Evolutionary conservation across 1,140 invertebrate species (phyloP).

Genomic region (Prorops nasuta): DNA sequence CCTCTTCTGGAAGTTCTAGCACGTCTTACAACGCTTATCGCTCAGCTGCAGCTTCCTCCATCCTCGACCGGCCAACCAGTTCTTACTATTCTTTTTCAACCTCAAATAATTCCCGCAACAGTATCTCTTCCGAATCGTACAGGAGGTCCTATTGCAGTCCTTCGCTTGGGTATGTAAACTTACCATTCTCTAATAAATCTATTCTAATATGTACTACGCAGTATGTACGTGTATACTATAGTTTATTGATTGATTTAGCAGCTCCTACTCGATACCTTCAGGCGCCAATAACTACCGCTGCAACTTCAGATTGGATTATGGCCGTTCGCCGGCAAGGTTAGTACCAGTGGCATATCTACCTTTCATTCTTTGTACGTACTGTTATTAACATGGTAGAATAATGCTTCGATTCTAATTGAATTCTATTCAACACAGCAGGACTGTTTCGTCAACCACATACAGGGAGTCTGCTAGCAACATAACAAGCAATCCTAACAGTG

Average conservation of each 20-base stretch:
- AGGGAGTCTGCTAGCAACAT: slow-evolving; percentile 24
- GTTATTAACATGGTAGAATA: slow-evolving; percentile 1
- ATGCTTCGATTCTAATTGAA: slow-evolving; percentile 21
- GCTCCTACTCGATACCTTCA: slow-evolving; percentile 20
- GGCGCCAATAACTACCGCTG: slow-evolving; percentile 24
- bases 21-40: slow-evolving; percentile 32
- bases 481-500: too few species aligned
- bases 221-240: too few species aligned
- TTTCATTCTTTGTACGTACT: neutral
- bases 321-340: slow-evolving; percentile 40
- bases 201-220: too few species aligned
- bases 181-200: too few species aligned
- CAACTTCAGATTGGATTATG: slow-evolving; percentile 25
- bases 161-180: neutral
- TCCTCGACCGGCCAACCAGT: slow-evolving; percentile 27
- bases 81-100: slow-evolving; percentile 23
- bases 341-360: slow-evolving; percentile 4
- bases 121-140: slow-evolving; percentile 12
- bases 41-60: slow-evolving; percentile 20
- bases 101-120: slow-evolving; percentile 1
- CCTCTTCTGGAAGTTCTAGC: slow-evolving; percentile 21
- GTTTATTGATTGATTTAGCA: too few species aligned
- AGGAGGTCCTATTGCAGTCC: slow-evolving; percentile 24
- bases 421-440: slow-evolving; percentile 42
- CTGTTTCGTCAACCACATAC: slow-evolving; percentile 43